These are phyloP conservation scores for Diabrotica undecimpunctata DNA, from an alignment of 1,140 invertebrate genomes.

Conservation along the genomic window DNA sequence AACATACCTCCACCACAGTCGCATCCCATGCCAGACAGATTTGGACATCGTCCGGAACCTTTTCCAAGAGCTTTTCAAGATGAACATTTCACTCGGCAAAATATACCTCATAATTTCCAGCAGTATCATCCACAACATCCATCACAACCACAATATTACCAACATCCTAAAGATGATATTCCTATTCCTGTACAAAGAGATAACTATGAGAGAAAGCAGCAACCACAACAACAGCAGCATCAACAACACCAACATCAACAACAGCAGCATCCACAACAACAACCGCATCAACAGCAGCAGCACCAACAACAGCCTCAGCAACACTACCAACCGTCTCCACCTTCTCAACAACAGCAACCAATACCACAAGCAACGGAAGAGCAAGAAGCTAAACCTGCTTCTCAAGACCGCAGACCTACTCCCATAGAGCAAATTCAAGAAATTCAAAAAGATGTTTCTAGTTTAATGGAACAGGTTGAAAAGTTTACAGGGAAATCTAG, in stretches of 20 bases:
- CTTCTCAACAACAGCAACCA: slow-evolving; percentile 37
- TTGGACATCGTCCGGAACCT: slow-evolving; percentile 34
- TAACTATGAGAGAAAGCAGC: slow-evolving; percentile 37
- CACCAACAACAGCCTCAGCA: slow-evolving; percentile 29
- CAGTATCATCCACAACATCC: slow-evolving; percentile 44
- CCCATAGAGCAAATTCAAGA: slow-evolving; percentile 73
- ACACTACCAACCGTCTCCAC: slow-evolving; percentile 39
- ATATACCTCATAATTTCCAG: slow-evolving; percentile 48
- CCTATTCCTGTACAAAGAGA: slow-evolving; percentile 13
- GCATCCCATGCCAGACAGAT: slow-evolving; percentile 35
- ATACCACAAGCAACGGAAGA: background rate
- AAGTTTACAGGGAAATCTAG: slow-evolving; percentile 67
- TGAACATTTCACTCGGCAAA: slow-evolving; percentile 22
- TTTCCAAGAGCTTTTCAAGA: slow-evolving; percentile 29
- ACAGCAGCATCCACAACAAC: too few relatives aligned
- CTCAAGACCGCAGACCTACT: slow-evolving; percentile 55
- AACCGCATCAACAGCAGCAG: slow-evolving; percentile 24
- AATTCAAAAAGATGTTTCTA: slow-evolving; percentile 76
- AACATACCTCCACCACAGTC: slow-evolving; percentile 25
- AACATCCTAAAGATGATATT: slow-evolving; percentile 18
- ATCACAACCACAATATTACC: slow-evolving; percentile 41
- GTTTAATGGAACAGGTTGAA: slow-evolving; percentile 73
- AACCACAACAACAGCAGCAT: slow-evolving; percentile 33
- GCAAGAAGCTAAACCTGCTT: slow-evolving; percentile 34
- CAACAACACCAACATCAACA: background rate